Conservation (phyloP, 2,113 vertebrate genomes). For the Paracanthobrama guichenoti region DNA sequence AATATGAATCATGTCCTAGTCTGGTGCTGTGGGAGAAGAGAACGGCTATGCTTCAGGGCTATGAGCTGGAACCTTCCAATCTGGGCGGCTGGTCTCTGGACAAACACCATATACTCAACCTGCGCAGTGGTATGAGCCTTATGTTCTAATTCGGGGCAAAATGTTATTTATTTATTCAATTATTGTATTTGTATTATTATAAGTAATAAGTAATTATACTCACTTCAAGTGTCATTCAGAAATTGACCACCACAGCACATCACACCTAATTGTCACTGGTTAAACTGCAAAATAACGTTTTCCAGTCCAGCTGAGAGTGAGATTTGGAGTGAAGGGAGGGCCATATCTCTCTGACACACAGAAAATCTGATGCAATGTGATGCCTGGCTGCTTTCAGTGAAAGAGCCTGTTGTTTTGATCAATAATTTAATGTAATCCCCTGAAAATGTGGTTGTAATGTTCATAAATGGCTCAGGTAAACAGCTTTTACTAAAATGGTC, state of each 20-base stretch:
- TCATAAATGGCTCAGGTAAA: slow-evolving; percentile 44
- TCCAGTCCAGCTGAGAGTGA: background rate
- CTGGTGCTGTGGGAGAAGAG: slow-evolving; percentile 98
- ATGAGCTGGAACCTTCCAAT: slow-evolving; percentile 93
- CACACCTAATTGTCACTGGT: background rate
- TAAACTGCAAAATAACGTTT: background rate
- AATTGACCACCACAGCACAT: too few relatives aligned
- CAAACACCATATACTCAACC: slow-evolving; percentile 95
- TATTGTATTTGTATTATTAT: too few relatives aligned
- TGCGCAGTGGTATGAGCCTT: slow-evolving; percentile 84
- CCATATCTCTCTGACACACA: background rate
- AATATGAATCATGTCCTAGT: slow-evolving; percentile 95
- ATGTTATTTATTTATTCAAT: too few relatives aligned
- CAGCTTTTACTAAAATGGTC: slow-evolving; percentile 35
- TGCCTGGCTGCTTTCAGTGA: slow-evolving; percentile 29
- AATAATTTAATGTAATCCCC: slow-evolving; percentile 35
- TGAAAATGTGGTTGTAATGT: slow-evolving; percentile 22
- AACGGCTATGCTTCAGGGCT: slow-evolving; percentile 90
- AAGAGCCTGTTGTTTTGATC: background rate
- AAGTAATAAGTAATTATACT: background rate
- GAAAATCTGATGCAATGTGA: slow-evolving; percentile 13
- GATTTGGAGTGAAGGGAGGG: background rate
- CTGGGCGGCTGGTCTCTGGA: slow-evolving; percentile 96
- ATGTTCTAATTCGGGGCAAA: background rate
- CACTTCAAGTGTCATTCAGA: too few relatives aligned